Conservation (phyloP, 2,113 vertebrate species). For the Edolisoma coerulescens region DNA sequence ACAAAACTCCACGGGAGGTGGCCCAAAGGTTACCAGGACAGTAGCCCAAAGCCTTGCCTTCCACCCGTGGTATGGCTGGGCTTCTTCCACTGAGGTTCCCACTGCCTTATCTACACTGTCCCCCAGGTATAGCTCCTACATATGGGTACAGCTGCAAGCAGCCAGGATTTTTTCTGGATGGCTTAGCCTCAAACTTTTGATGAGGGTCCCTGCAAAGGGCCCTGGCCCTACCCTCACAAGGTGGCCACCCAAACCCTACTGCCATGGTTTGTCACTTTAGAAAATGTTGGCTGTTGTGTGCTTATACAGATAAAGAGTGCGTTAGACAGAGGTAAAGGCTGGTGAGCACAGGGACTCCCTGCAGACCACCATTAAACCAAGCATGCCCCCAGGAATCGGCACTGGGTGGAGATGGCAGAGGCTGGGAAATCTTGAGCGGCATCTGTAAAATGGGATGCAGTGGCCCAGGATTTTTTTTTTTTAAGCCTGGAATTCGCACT, state of each 20-base stretch:
- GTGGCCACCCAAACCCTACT: neutral
- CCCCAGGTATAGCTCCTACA: neutral
- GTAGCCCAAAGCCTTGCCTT: neutral
- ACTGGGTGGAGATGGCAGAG: neutral
- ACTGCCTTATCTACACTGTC: neutral
- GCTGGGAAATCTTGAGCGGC: neutral
- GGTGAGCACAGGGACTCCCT: neutral
- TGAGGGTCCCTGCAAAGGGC: neutral
- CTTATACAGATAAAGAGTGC: neutral
- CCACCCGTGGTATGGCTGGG: neutral
- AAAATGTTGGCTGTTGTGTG: neutral
- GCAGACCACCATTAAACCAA: neutral
- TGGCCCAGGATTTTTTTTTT: neutral
- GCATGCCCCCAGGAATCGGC: fast-evolving
- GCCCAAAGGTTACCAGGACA: neutral
- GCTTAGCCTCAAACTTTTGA: neutral
- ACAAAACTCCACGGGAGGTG: neutral
- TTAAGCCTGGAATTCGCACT: fast-evolving
- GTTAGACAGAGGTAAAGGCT: neutral
- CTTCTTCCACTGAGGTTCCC: neutral
- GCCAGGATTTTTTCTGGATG: neutral
- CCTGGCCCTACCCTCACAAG: neutral
- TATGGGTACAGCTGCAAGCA: fast-evolving
- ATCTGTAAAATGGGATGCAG: neutral
- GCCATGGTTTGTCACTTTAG: fast-evolving